Evolutionary conservation across 2,888 invertebrate species (phyloP), one percentile per base, ranked within the genome.

Genomic region (Orthosia gothica): DNA sequence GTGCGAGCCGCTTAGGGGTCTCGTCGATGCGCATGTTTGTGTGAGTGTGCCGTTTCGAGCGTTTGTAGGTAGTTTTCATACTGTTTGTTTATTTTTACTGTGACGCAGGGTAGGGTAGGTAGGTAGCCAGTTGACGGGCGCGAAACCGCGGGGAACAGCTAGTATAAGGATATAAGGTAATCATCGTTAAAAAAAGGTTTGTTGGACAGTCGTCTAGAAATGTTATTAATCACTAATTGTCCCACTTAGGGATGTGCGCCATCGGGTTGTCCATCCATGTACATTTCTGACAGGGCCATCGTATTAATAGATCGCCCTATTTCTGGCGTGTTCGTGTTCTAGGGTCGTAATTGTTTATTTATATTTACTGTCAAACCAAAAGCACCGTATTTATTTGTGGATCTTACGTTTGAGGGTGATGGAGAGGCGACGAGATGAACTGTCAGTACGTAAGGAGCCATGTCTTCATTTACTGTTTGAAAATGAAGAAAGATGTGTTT

Each of bases 321-420:
- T 78, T 80, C 84, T 88, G 86, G 75, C 79, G 73, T 76, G 81
- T 71, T 82, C 73, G 66, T 62, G 72, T 73, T 73, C 59, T 70
- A 87, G 84, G 87, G 87, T 75, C 81, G 81, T 72, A 66, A 81
- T 83, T 84, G 87, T 87, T 85, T 89, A 89, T 89, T 88, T 88
- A 86, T 86, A 74, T 80, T 76, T 79, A 54, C 72, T 66, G 69
- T 65, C 65, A 74, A 71, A 74, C 70, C 61, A 67, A 57, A 72
- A 77, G 69, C 26, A 52, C 67, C 55, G 72, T 82, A 70, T 76
- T 81, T 83, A 86, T 86, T 84, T 86, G 77, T 86, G 74, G 84
- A 81, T 74, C 64, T 26, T 49, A 15, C 63, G 63, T 74, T 74
- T 79, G 49, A 69, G 78, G 71, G 71, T 62, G 69, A 73, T 73